Evolutionary conservation across 2,113 vertebrate genomes (phyloP), one percentile per base, ranked within the genome.

Genomic region (Neogobius melanostomus): DNA sequence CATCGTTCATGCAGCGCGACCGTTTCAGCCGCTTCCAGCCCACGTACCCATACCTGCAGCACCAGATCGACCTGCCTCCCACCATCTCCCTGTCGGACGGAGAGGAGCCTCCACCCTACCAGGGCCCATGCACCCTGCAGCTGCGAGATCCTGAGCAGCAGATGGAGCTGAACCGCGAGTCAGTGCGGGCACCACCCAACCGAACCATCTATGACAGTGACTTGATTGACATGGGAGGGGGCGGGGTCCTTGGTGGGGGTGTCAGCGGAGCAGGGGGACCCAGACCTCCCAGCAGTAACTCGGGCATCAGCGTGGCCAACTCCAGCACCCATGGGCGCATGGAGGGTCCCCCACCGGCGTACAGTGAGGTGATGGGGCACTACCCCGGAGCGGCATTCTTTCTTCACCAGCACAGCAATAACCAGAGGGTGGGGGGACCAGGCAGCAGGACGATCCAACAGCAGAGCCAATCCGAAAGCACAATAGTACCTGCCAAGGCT

Each of bases 161-260:
- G 91, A 95, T 97, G 93, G 98, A 99, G 90, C 95, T 99, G 65
- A 99, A 97, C 89, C 92, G 98, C 0, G 97, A 98, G 82, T 98
- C 98, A 0, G 97, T 99, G 81, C 89, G 97, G 84, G 96, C 98
- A 0, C 98, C 98, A 0, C 98, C 98, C 84, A 99, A 99, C 92
- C 90, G 98, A 85, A 99, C 98, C 91, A 95, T 99, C 91, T 99
- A 98, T 76, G 95, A 98, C 93, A 98, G 97, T 66, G 97, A 98
- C 85, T 94, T 97, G 88, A 96, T 97, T 84, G 96, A 96, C 88
- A 91, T 95, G 91, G 95, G 94, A 4, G 95, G 93, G 66, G 93
- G 96, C 4, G 73, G 81, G 3, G 54, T 80, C 54, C 60, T 76
- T 11, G 83, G 73, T 4, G 78, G 81, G 42, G 75, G 49, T 5